Evolutionary conservation across 2,113 vertebrate species (phyloP).

Genomic region (Gila orcuttii): DNA sequence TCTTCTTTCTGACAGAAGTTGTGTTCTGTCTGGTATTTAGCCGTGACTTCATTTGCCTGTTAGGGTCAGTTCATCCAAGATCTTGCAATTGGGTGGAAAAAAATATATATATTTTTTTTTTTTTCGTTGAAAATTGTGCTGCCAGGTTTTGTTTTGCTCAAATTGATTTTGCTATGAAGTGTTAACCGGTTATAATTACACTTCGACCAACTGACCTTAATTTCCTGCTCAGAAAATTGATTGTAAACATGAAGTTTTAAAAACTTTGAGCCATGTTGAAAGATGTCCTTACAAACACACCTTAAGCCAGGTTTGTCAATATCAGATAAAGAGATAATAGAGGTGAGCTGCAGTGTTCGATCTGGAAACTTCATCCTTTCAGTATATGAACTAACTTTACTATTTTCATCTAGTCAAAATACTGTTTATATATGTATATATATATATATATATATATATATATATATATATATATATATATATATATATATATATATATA

Average conservation of each 20-base stretch:
- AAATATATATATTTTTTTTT: too few species aligned
- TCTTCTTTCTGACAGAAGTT: background rate
- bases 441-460: too few species aligned
- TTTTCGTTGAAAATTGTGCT: too few species aligned
- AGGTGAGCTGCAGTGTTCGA: conserved; percentile 3
- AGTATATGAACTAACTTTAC: background rate
- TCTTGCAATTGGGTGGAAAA: too few species aligned
- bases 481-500: too few species aligned
- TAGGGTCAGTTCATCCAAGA: background rate
- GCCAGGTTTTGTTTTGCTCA: background rate
- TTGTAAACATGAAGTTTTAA: background rate
- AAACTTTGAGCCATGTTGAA: conserved; percentile 23
- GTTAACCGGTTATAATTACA: conserved; percentile 9
- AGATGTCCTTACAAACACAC: background rate
- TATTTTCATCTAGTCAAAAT: background rate
- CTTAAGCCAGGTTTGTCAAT: conserved; percentile 20
- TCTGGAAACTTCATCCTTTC: background rate
- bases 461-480: too few species aligned
- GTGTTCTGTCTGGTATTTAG: background rate
- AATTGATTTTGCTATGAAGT: conserved; percentile 14
- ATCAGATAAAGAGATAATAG: conserved; percentile 10
- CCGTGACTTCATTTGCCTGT: background rate
- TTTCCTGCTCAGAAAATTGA: background rate
- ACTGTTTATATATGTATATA: too few species aligned
- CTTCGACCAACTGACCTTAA: conserved; percentile 25